Evolutionary conservation across 2,113 vertebrate genomes (phyloP), one percentile per base, ranked within the genome.

Genomic region (Toxotes chatareus): DNA sequence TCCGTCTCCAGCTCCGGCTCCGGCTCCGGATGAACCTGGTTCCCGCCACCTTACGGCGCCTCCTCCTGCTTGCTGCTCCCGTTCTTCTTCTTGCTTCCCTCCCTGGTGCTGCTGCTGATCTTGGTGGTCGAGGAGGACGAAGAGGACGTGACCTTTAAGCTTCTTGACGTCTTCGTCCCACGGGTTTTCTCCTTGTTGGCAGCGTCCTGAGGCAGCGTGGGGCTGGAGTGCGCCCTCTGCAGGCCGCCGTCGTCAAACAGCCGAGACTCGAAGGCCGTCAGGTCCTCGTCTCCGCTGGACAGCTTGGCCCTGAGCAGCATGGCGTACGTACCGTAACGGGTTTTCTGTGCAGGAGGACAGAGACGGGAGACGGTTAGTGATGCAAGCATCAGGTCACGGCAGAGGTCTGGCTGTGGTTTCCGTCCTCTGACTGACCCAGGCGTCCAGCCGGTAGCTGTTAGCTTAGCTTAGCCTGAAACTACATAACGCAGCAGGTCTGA

Each of bases 321-420:
- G 70, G 97, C 96, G 0, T 99, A 99, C 4, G 97, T 99, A 86
- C 97, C 93, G 0, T 98, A 99, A 42, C 98, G 98, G 0, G 97
- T 98, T 96, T 99, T 99, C 98, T 99, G 86, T 5, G 0, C 0
- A 12, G 17, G 55, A 60, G 21, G 23, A 44, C 8, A 42, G 11
- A 56, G 47, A 42, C 0, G 17, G 14, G 4, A 49, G 31, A 12
- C 0, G 4, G 3, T 51, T 7, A 73, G 38, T 31, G 65, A 53
- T 21, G 51, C 5, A n/a, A n/a, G n/a, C 46, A 47, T 17, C 46
- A n/a, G 11, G 44, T 14, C 38, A 9, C 38, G 7, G 4, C 38
- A 40, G 38, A 27, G 27, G 27, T 27, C 27, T 27, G 27, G 27
- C 27, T 27, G 27, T 27, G 27, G 27, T 27, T 27, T 27, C 27